phyloP scores from a whole-genome alignment of 1,140 invertebrate genomes.

The Drosophila mojavensis region DNA sequence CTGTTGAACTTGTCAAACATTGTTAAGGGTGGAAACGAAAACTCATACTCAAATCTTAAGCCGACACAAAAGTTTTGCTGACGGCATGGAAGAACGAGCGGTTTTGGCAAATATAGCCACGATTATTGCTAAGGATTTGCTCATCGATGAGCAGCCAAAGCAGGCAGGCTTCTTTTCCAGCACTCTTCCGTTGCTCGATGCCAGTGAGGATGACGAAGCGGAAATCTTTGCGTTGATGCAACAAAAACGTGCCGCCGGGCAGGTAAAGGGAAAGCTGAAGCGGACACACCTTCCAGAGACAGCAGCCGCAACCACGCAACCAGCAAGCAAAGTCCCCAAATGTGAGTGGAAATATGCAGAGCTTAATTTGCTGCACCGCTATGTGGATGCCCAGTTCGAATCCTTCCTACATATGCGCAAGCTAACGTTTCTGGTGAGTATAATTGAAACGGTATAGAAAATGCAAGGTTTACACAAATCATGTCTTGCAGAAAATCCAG shows the following conservation, averaged over 20 bases:
- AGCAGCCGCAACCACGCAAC: neutral
- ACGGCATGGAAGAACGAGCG: constrained; percentile 73
- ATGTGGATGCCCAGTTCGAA: constrained; percentile 72
- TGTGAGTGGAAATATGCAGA: constrained; percentile 56
- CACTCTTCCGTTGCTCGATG: constrained; percentile 48
- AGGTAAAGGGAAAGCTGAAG: constrained; percentile 25
- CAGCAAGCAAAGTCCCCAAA: constrained; percentile 31
- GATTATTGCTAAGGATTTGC: constrained; percentile 76
- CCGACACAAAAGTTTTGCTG: neutral
- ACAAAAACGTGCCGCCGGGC: constrained; percentile 42
- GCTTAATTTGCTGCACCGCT: constrained; percentile 71
- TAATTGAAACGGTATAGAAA: neutral
- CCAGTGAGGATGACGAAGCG: constrained; percentile 61
- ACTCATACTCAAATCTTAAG: neutral
- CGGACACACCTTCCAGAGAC: constrained; percentile 11
- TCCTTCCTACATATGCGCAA: constrained; percentile 76
- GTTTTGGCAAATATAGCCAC: constrained; percentile 79
- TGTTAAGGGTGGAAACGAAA: constrained; percentile 36
- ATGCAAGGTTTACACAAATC: neutral
- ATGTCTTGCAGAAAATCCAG: constrained; percentile 54
- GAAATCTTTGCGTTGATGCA: constrained; percentile 71
- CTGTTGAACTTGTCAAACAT: constrained; percentile 25
- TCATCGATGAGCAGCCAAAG: constrained; percentile 60
- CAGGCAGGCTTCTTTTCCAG: constrained; percentile 1
- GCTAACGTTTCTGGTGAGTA: constrained; percentile 68